These are phyloP conservation scores for Dusona sp. DNA, from an alignment of 2,888 invertebrate genomes.

Conservation along the genomic window DNA sequence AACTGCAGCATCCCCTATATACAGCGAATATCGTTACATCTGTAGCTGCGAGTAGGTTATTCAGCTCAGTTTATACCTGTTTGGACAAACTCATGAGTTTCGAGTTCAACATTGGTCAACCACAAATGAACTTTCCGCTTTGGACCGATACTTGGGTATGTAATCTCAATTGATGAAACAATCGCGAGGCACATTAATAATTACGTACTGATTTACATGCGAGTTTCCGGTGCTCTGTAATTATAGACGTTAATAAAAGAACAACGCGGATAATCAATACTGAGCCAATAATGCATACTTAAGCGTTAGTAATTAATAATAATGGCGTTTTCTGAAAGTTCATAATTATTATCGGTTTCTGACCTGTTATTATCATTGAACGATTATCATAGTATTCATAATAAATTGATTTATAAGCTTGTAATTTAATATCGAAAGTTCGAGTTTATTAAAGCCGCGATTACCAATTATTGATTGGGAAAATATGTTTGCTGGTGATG, in stretches of 20 bases:
- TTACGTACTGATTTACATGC: constrained; percentile 8
- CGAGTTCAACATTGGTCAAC: constrained; percentile 36
- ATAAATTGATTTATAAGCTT: not conserved
- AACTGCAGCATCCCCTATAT: constrained; percentile 26
- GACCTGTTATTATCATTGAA: too few species aligned
- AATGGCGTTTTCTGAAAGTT: not conserved
- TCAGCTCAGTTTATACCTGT: constrained; percentile 5
- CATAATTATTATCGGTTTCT: not conserved
- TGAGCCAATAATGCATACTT: not conserved
- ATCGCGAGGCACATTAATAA: constrained; percentile 26
- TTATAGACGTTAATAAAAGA: not conserved
- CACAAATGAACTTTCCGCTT: constrained; percentile 26
- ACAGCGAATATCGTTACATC: constrained; percentile 17
- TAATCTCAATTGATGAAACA: constrained; percentile 18
- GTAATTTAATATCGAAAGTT: too few species aligned
- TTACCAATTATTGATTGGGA: not conserved
- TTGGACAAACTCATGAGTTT: constrained; percentile 30
- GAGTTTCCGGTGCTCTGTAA: not conserved
- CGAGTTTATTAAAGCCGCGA: not conserved
- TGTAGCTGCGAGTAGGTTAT: constrained; percentile 24
- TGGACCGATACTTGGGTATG: constrained; percentile 14
- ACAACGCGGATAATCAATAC: not conserved
- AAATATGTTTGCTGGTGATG: not conserved
- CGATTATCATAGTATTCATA: too few species aligned
- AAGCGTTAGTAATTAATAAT: not conserved